Percentiles rank a stretch among this genome's conserved stretches.
phyloP scores from a whole-genome alignment of 2,797 vertebrate genomes.

The Phrynocephalus forsythii region DNA sequence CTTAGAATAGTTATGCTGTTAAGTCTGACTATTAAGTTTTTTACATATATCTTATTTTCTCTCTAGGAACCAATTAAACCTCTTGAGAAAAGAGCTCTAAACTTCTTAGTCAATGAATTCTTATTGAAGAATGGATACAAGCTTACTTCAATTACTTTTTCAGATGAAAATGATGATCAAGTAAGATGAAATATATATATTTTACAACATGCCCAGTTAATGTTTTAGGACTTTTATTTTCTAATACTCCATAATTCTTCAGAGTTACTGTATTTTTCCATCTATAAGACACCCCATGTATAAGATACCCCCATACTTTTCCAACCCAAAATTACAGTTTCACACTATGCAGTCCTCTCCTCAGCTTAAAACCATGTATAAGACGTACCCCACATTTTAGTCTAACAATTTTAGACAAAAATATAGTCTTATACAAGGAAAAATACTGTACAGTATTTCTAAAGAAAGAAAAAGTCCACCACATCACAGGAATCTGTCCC shows the following conservation, averaged over 20 bases:
- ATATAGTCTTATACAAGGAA: no score
- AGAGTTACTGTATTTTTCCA: neutral
- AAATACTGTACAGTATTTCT: no score
- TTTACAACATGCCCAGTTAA: neutral
- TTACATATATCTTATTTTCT: constrained; percentile 50
- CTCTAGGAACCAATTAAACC: constrained; percentile 93
- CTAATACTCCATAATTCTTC: neutral
- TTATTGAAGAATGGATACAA: constrained; percentile 98
- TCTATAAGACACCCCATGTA: no score
- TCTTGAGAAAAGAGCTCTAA: constrained; percentile 99
- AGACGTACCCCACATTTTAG: no score
- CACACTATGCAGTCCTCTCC: neutral
- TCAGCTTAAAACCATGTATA: no score
- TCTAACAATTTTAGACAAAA: no score
- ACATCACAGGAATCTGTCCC: no score
- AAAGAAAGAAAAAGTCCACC: no score
- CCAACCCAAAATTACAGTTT: no score
- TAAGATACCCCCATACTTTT: no score
- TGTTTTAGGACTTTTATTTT: neutral
- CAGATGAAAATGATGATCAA: constrained; percentile 99
- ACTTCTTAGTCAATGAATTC: constrained; percentile 99
- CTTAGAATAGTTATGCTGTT: neutral
- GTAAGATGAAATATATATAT: constrained; percentile 74
- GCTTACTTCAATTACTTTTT: constrained; percentile 98
- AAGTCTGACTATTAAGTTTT: constrained; percentile 22